Evolutionary conservation across 2,797 vertebrate genomes (phyloP), one percentile per base, ranked within the genome.

Genomic region (Phaenicophaeus curvirostris): DNA sequence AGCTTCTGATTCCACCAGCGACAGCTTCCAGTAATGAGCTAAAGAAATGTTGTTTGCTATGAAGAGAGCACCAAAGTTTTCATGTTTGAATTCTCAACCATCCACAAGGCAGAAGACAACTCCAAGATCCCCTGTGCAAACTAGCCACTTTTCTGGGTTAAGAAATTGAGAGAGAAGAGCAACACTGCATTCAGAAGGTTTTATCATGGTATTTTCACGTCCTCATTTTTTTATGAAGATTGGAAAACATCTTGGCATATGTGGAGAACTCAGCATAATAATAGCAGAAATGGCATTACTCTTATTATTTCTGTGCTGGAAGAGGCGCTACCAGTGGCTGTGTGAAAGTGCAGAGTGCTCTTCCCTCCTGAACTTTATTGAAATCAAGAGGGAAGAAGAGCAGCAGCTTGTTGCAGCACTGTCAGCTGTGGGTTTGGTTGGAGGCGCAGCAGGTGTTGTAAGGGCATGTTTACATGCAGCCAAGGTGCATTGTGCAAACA

Each of bases 91-190:
- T 87, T 65, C 37, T 55, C 25, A 71, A 37, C 67, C 42, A n/a
- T 88, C 58, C 59, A 44, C 84, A 92, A 82, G 75, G 58, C 59
- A 94, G 18, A 92, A 48, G 65, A 90, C 5, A 9, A 85, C 84
- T 95, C 63, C 15, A 67, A 93, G 93, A 94, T 87, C 53, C 63
- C 76, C 69, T 84, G 27, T 44, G 33, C 54, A 94, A 97, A 91
- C 59, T 85, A 27, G 46, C 42, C 11, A 5, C 15, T 93, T 33
- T 86, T 90, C 71, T 76, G 72, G 93, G 31, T 28, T 83, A 50
- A 79, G 85, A 93, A 96, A 93, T 76, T 31, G 27, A 46, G 85
- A 91, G 33, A 93, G 50, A 89, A 90, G 68, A 83, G 67, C 27
- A 74, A 73, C 77, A 44, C 35, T 37, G 30, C 19, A 9, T 81